Percentiles rank a stretch among this genome's conserved stretches.
These are phyloP conservation scores for Tragopan temminckii DNA, from an alignment of 2,797 vertebrate genomes.

Conservation along the genomic window DNA sequence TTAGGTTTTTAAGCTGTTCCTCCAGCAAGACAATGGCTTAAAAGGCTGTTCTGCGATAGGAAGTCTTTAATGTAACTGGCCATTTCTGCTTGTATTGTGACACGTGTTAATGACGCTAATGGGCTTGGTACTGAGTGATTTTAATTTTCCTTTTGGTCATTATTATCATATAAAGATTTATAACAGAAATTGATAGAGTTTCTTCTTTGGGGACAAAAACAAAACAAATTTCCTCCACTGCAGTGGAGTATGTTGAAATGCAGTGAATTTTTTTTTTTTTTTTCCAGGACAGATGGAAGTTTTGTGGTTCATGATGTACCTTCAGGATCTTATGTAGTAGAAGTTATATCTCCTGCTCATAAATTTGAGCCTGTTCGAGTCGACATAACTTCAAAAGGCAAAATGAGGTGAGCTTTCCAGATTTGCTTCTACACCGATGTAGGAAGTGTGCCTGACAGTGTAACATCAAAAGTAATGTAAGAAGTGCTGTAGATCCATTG, in stretches of 20 bases:
- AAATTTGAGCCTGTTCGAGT: constrained; percentile 95
- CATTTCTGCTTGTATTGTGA: not conserved
- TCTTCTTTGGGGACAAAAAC: not conserved
- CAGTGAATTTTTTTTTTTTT: not conserved
- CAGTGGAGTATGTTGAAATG: not conserved
- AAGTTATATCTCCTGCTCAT: constrained; percentile 91
- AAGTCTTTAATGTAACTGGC: not conserved
- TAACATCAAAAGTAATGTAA: not conserved
- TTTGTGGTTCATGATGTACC: constrained; percentile 98
- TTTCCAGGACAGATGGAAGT: constrained; percentile 94
- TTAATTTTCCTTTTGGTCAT: not conserved
- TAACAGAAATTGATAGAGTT: not conserved
- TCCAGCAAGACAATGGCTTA: not conserved
- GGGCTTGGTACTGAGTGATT: not conserved
- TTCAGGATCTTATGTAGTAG: constrained; percentile 96
- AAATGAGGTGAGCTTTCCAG: constrained; percentile 93
- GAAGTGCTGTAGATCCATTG: not conserved
- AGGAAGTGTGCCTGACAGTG: not conserved
- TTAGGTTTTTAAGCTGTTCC: not conserved
- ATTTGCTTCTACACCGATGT: not conserved
- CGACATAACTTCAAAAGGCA: constrained; percentile 98
- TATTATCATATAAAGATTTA: not conserved
- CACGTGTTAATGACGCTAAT: not conserved
- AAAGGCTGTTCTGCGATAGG: not conserved
- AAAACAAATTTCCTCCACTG: accelerated